These are phyloP conservation scores for Drusus annulatus DNA, from an alignment of 1,140 invertebrate genomes.

Conservation along the genomic window DNA sequence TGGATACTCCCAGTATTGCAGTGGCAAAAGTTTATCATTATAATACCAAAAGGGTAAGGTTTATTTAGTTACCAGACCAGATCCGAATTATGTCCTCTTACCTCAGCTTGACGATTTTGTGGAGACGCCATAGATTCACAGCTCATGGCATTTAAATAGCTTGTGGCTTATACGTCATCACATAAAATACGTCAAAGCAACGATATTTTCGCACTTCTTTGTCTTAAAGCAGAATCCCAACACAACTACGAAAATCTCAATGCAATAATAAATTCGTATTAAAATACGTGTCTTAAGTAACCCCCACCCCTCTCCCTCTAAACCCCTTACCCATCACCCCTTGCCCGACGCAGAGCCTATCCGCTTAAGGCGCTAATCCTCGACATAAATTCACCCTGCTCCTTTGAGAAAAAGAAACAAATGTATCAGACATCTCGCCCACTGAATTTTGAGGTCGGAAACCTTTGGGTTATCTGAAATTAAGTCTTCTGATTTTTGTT, in stretches of 20 bases:
- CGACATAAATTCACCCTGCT: slow-evolving; percentile 57
- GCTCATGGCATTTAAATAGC: no score
- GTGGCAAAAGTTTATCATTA: no score
- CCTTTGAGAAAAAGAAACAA: slow-evolving; percentile 49
- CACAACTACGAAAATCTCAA: slow-evolving; percentile 12
- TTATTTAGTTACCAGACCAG: no score
- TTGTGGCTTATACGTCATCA: no score
- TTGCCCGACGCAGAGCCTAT: slow-evolving; percentile 29
- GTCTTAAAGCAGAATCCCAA: not conserved
- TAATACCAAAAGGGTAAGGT: no score
- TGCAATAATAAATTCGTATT: slow-evolving; percentile 38
- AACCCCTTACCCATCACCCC: no score
- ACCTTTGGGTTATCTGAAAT: not conserved
- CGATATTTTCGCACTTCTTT: no score
- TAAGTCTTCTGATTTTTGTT: not conserved
- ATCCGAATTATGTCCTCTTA: no score
- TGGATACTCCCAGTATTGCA: no score
- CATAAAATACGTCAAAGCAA: no score
- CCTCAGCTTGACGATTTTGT: no score
- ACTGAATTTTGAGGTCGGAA: not conserved
- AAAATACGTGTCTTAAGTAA: slow-evolving; percentile 39
- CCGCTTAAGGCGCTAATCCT: slow-evolving; percentile 57
- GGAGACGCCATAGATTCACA: no score
- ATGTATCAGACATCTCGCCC: slow-evolving; percentile 47
- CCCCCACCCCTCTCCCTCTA: not conserved